Evolutionary conservation across 2,888 invertebrate species (phyloP).

Genomic region (Drosophila stalkeri): DNA sequence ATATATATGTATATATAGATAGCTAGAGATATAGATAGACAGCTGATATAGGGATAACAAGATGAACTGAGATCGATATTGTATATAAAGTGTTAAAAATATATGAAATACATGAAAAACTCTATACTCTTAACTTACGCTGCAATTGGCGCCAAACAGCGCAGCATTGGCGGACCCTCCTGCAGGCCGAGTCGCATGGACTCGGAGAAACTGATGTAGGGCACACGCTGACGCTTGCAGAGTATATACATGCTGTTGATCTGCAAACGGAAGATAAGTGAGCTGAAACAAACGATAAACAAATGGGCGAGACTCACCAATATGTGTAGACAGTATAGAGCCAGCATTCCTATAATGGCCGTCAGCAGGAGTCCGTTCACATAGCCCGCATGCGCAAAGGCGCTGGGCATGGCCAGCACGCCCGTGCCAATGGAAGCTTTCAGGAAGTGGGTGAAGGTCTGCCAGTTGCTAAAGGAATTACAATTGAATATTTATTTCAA

Average conservation of each 20-base stretch:
- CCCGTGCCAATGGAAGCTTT: slow-evolving; percentile 99
- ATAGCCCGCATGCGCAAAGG: slow-evolving; percentile 94
- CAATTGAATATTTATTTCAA: background rate
- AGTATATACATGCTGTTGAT: slow-evolving; percentile 81
- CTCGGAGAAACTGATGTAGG: slow-evolving; percentile 93
- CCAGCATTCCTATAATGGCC: slow-evolving; percentile 93
- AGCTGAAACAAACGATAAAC: no score
- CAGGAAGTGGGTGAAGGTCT: slow-evolving; percentile 95
- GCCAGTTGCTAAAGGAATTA: slow-evolving; percentile 90
- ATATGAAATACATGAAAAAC: background rate
- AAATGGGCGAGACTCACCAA: slow-evolving; percentile 87
- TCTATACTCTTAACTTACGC: slow-evolving; percentile 69
- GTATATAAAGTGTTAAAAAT: no score
- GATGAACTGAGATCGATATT: background rate
- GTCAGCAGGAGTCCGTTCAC: slow-evolving; percentile 94
- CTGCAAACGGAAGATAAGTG: slow-evolving; percentile 41
- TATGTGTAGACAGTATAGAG: slow-evolving; percentile 97
- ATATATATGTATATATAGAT: background rate
- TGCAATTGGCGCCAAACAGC: slow-evolving; percentile 87
- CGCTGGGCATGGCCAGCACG: slow-evolving; percentile 96
- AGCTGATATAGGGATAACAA: background rate
- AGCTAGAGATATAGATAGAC: background rate
- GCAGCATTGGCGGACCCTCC: slow-evolving; percentile 89
- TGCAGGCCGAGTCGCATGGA: slow-evolving; percentile 92
- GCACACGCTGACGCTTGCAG: slow-evolving; percentile 89